Percentiles rank a stretch among this genome's conserved stretches.
Conservation (phyloP, 2,888 invertebrate species). For the Sminthurides aquaticus region DNA sequence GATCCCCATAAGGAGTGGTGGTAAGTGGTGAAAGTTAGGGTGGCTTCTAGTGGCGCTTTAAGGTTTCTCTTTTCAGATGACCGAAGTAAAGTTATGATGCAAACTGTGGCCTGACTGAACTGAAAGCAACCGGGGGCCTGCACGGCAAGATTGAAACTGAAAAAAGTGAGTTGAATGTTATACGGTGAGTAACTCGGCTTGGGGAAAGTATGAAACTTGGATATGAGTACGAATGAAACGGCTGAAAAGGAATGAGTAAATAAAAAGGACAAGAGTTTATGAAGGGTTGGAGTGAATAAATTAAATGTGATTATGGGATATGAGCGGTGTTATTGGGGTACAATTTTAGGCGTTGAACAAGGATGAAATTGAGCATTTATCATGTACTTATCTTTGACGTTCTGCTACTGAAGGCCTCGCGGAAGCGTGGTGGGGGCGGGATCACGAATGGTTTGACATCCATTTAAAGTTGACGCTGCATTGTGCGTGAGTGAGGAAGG, state of each 20-base stretch:
- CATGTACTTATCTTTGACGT: background rate
- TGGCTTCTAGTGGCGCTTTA: no score
- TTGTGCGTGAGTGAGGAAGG: no score
- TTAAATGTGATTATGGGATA: background rate
- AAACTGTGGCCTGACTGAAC: no score
- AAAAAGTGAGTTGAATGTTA: background rate
- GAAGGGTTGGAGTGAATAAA: background rate
- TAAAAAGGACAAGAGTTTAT: background rate
- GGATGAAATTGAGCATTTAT: background rate
- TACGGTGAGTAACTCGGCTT: no score
- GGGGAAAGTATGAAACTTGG: no score
- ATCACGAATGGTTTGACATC: background rate
- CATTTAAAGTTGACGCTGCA: no score
- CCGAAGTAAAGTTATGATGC: no score
- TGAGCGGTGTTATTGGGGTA: background rate
- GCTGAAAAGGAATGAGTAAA: background rate
- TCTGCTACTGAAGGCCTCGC: background rate
- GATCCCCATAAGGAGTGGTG: no score
- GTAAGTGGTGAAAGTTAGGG: no score
- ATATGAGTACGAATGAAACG: background rate
- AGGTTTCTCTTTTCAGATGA: no score
- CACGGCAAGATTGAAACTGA: background rate
- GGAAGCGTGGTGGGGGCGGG: background rate
- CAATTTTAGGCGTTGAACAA: no score
- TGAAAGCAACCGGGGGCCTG: no score